Conservation (phyloP, 1,140 invertebrate species). For the Kradibia gibbosae region DNA sequence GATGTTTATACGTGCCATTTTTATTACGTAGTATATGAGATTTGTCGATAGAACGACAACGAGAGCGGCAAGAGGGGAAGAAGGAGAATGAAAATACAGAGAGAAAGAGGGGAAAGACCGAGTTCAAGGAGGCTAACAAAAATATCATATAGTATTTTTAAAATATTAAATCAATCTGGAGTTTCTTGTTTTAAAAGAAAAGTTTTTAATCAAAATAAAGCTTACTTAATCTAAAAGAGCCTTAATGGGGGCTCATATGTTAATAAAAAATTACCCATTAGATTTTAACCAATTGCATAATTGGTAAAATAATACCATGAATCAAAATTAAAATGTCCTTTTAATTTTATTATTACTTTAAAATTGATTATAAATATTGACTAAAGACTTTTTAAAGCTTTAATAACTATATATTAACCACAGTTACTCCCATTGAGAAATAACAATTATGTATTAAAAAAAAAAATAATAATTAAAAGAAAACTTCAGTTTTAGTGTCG, state of each 20-base stretch:
- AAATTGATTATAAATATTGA: too few species aligned
- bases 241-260: background rate
- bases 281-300: background rate
- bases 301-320: background rate
- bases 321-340: too few species aligned
- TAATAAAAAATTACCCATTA: background rate
- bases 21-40: background rate
- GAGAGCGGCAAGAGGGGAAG: too few species aligned
- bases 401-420: too few species aligned
- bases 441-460: too few species aligned
- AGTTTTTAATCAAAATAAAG: constrained; percentile 10
- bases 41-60: background rate
- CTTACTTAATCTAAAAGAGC: background rate
- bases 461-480: too few species aligned
- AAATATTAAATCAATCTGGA: background rate
- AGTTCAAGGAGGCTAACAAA: background rate
- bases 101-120: background rate
- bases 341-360: too few species aligned
- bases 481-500: too few species aligned
- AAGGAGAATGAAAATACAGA: background rate
- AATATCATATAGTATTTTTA: background rate
- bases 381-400: too few species aligned
- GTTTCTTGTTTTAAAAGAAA: background rate
- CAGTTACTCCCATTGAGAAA: too few species aligned
- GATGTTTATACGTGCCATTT: background rate